phyloP scores from a whole-genome alignment of 2,888 invertebrate genomes.

The Cataglyphis altisquamis region DNA sequence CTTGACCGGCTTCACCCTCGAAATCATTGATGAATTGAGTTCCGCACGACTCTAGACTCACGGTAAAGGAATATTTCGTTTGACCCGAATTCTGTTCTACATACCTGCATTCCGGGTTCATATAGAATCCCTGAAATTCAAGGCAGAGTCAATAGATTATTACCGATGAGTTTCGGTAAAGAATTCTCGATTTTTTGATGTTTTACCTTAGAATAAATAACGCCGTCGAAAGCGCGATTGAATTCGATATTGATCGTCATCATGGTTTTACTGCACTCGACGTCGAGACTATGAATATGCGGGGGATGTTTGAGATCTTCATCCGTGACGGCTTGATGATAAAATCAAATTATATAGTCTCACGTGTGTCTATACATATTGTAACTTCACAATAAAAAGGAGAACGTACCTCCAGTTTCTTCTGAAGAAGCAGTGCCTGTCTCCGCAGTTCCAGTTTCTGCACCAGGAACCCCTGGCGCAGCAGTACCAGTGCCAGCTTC shows the following conservation, averaged over 20 bases:
- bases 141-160: not conserved
- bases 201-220: conserved; percentile 92
- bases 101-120: conserved; percentile 91
- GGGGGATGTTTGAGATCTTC: conserved; percentile 90
- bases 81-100: conserved; percentile 91
- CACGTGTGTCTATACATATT: not conserved
- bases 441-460: not conserved
- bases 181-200: not conserved
- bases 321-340: conserved; percentile 84
- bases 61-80: conserved; percentile 91
- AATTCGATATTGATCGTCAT: conserved; percentile 94
- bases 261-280: conserved; percentile 93
- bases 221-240: conserved; percentile 91
- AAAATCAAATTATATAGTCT: conserved; percentile 10
- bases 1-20: conserved; percentile 91
- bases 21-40: conserved; percentile 93
- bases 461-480: conserved; percentile 67
- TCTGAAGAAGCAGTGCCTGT: not conserved
- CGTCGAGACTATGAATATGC: conserved; percentile 92
- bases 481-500: not conserved
- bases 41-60: conserved; percentile 92
- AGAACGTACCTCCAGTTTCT: conserved; percentile 3
- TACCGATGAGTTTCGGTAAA: not conserved
- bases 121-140: conserved; percentile 88
- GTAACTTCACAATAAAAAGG: not conserved